Evolutionary conservation across 2,797 vertebrate genomes (phyloP).

Genomic region (Esox lucius): DNA sequence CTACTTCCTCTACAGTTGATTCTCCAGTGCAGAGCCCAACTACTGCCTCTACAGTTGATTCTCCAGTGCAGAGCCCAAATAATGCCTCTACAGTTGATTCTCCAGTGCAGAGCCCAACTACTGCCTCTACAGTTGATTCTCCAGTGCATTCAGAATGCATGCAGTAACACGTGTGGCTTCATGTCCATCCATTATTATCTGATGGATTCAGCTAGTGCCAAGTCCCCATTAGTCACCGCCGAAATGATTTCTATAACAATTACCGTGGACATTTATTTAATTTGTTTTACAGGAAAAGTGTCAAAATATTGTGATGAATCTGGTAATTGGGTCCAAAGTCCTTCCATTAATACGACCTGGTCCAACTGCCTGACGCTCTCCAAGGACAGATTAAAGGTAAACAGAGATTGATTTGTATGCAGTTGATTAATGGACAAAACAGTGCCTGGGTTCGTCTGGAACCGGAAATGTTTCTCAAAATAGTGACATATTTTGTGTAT

Average conservation of each 20-base stretch:
- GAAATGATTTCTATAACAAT: conserved; percentile 29
- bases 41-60: no score
- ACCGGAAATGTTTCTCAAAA: not conserved
- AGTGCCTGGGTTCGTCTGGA: not conserved
- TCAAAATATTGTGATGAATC: conserved; percentile 88
- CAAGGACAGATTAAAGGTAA: conserved; percentile 83
- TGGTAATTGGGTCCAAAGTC: conserved; percentile 86
- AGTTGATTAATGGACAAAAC: conserved; percentile 10
- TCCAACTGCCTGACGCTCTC: conserved; percentile 83
- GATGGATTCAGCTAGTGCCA: conserved; percentile 21
- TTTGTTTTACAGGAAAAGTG: conserved; percentile 78
- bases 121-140: not conserved
- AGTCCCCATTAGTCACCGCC: conserved; percentile 17
- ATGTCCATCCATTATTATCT: conserved; percentile 14
- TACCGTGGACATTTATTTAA: conserved; percentile 6
- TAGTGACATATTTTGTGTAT: not conserved
- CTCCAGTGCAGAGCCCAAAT: no score
- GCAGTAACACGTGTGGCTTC: not conserved
- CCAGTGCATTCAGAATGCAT: not conserved
- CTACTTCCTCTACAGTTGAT: not conserved
- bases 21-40: not conserved
- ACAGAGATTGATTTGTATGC: conserved; percentile 23
- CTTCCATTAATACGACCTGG: conserved; percentile 80
- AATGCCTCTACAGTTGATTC: no score
- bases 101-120: not conserved